phyloP scores from a whole-genome alignment of 2,888 invertebrate species.

The Drosophila falleni region DNA sequence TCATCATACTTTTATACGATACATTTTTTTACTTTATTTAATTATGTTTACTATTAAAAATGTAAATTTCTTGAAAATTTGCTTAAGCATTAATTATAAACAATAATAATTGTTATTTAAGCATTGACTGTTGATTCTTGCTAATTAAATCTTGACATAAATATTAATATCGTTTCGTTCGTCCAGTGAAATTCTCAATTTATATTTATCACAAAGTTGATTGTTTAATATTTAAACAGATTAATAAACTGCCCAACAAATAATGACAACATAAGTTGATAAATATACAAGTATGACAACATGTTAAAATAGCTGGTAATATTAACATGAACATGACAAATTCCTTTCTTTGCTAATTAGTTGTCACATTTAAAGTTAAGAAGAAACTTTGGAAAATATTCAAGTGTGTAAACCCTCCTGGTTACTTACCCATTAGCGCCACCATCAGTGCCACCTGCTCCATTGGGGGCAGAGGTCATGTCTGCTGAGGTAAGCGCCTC shows the following conservation, averaged over 20 bases:
- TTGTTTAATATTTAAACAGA: neutral
- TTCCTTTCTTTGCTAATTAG: conserved; percentile 32
- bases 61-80: too few species aligned
- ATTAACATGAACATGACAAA: neutral
- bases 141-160: neutral
- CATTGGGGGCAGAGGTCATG: conserved; percentile 81
- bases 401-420: conserved; percentile 18
- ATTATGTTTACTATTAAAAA: too few species aligned
- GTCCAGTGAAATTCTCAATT: neutral
- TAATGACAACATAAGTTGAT: too few species aligned
- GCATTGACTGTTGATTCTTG: neutral
- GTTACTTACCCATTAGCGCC: conserved; percentile 75
- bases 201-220: neutral
- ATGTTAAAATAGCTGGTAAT: neutral
- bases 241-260: too few species aligned
- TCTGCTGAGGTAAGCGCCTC: conserved; percentile 85
- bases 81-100: too few species aligned
- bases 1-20: too few species aligned
- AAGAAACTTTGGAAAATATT: conserved; percentile 28
- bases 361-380: conserved; percentile 28
- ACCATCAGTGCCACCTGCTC: conserved; percentile 63
- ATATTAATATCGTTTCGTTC: neutral
- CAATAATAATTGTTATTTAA: too few species aligned
- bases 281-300: neutral
- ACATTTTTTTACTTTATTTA: too few species aligned